These are phyloP conservation scores for Coenobita brevimanus DNA, from an alignment of 1,140 invertebrate genomes.

Conservation along the genomic window DNA sequence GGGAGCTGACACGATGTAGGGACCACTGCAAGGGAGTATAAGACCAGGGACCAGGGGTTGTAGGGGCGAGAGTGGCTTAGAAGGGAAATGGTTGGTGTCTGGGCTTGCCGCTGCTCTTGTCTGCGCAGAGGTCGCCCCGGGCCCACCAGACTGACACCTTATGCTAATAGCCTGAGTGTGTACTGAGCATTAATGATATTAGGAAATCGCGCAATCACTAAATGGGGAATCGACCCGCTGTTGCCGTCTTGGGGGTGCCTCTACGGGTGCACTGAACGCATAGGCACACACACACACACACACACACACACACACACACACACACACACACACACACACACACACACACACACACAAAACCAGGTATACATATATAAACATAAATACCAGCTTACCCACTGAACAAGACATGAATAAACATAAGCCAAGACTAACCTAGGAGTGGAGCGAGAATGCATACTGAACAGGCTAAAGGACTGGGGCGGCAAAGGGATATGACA, in stretches of 20 bases:
- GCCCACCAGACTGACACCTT: constrained; percentile 52
- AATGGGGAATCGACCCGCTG: constrained; percentile 51
- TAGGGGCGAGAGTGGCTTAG: background rate
- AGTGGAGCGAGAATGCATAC: no score
- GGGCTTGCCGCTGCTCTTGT: background rate
- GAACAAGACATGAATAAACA: background rate
- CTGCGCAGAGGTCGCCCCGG: constrained; percentile 9
- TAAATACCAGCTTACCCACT: background rate
- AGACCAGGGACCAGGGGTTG: background rate
- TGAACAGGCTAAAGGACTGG: no score
- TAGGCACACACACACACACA: background rate
- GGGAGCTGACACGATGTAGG: background rate
- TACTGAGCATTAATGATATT: constrained; percentile 61
- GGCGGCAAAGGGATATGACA: no score
- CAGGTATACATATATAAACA: background rate
- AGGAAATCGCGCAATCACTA: constrained; percentile 57
- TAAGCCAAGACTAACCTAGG: no score
- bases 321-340: constrained; percentile 27
- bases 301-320: constrained; percentile 14
- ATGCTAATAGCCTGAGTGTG: constrained; percentile 58
- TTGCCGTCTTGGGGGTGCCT: constrained; percentile 46
- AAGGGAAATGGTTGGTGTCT: background rate
- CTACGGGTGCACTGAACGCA: background rate
- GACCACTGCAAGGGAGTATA: background rate
- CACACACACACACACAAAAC: background rate